Evolutionary conservation across 2,797 vertebrate genomes (phyloP).

Genomic region (Linurgus olivaceus): DNA sequence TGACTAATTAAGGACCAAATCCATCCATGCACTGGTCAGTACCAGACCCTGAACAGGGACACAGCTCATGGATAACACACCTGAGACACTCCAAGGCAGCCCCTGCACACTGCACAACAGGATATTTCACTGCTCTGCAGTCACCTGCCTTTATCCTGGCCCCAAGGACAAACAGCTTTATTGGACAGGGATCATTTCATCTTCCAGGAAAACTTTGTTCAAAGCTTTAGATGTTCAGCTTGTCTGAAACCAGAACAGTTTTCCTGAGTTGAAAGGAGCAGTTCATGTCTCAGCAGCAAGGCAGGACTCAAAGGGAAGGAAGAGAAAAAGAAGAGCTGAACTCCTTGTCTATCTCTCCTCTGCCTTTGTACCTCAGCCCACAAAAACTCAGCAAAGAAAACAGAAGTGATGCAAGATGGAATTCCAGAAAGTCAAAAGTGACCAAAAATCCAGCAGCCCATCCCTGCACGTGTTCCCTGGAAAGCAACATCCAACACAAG

Average conservation of each 20-base stretch:
- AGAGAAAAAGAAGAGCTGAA: background rate
- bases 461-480: rapidly evolving
- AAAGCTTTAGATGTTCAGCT: background rate
- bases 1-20: background rate
- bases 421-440: background rate
- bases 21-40: background rate
- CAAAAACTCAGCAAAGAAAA: background rate
- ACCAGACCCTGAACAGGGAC: background rate
- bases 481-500: background rate
- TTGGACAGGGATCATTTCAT: background rate
- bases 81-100: background rate
- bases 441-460: background rate
- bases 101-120: background rate
- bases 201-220: background rate
- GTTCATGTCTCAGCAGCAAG: background rate
- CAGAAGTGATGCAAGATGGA: background rate
- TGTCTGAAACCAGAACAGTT: background rate
- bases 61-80: background rate
- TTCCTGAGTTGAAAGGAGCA: background rate
- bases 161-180: background rate
- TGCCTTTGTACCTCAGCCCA: background rate
- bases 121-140: background rate
- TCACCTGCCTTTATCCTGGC: background rate
- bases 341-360: background rate
- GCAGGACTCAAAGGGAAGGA: background rate